These are phyloP conservation scores for Globodera rostochiensis DNA, from an alignment of 1,140 invertebrate species.

Conservation along the genomic window DNA sequence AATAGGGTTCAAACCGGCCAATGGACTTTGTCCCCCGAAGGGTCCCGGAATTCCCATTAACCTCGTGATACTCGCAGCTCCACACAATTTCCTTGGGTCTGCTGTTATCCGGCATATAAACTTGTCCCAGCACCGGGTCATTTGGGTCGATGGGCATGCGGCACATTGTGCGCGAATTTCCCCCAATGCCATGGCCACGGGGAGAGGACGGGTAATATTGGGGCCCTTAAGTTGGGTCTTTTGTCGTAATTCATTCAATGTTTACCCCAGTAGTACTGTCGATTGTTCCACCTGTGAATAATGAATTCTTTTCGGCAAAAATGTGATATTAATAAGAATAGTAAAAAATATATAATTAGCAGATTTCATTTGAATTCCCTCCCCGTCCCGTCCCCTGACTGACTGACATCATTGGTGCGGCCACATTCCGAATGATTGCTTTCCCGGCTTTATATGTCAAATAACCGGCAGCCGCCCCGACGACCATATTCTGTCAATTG, in stretches of 20 bases:
- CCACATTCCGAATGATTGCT: slow-evolving; percentile 49
- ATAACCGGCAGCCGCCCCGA: slow-evolving; percentile 60
- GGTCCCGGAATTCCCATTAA: slow-evolving; percentile 7
- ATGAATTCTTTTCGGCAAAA: background rate
- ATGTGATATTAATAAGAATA: no score
- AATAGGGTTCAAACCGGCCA: no score
- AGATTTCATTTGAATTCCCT: background rate
- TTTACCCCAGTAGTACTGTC: slow-evolving; percentile 59
- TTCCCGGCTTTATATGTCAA: slow-evolving; percentile 62
- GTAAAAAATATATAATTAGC: no score
- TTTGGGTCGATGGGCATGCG: slow-evolving; percentile 58
- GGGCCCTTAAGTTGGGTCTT: slow-evolving; percentile 19
- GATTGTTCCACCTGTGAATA: slow-evolving; percentile 54
- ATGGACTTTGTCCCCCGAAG: no score
- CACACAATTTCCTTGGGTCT: slow-evolving; percentile 49
- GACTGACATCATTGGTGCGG: slow-evolving; percentile 59
- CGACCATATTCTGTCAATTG: slow-evolving; percentile 45
- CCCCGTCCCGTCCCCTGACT: background rate
- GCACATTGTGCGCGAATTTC: slow-evolving; percentile 51
- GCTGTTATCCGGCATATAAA: slow-evolving; percentile 60
- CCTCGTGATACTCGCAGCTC: slow-evolving; percentile 20
- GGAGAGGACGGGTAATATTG: slow-evolving; percentile 16
- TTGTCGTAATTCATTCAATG: slow-evolving; percentile 22
- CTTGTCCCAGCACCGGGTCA: slow-evolving; percentile 59
- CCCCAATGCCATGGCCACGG: background rate